phyloP scores from a whole-genome alignment of 2,888 invertebrate genomes.

The Drosophila aldrichi region DNA sequence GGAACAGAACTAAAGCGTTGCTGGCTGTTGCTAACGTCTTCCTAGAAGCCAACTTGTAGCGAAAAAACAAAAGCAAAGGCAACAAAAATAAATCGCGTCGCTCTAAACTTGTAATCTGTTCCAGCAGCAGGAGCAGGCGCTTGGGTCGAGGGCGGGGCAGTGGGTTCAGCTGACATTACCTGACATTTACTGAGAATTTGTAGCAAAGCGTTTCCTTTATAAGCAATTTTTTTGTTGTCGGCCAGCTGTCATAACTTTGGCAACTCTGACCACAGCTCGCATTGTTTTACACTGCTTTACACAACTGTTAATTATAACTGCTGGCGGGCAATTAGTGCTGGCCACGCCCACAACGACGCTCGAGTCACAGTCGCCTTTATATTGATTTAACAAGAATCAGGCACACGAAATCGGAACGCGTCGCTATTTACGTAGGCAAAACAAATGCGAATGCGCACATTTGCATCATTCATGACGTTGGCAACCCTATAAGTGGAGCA shows the following conservation, averaged over 20 bases:
- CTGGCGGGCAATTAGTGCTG: slow-evolving; percentile 44
- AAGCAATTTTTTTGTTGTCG: background rate
- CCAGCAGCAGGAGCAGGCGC: slow-evolving; percentile 5
- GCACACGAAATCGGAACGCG: slow-evolving; percentile 41
- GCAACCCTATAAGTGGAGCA: slow-evolving; percentile 37
- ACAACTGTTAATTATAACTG: slow-evolving; percentile 42
- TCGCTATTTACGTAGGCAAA: slow-evolving; percentile 66
- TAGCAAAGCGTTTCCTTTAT: slow-evolving; percentile 10
- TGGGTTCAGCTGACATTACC: slow-evolving; percentile 25
- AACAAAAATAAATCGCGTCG: slow-evolving; percentile 15
- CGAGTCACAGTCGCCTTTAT: slow-evolving; percentile 15
- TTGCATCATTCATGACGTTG: slow-evolving; percentile 60
- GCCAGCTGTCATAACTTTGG: slow-evolving; percentile 57
- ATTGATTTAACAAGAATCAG: slow-evolving; percentile 57
- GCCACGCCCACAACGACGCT: slow-evolving; percentile 20
- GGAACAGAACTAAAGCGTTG: background rate
- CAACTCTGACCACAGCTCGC: slow-evolving; percentile 24
- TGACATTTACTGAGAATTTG: slow-evolving; percentile 46
- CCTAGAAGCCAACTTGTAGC: slow-evolving; percentile 34
- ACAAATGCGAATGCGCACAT: slow-evolving; percentile 51
- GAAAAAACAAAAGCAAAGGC: slow-evolving; percentile 23
- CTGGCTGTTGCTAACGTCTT: slow-evolving; percentile 40
- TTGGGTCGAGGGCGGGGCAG: background rate
- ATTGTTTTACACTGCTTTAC: slow-evolving; percentile 22
- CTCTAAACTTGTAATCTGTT: slow-evolving; percentile 49